Conservation (phyloP, 2,797 vertebrate species). For the Remorina albescens region DNA sequence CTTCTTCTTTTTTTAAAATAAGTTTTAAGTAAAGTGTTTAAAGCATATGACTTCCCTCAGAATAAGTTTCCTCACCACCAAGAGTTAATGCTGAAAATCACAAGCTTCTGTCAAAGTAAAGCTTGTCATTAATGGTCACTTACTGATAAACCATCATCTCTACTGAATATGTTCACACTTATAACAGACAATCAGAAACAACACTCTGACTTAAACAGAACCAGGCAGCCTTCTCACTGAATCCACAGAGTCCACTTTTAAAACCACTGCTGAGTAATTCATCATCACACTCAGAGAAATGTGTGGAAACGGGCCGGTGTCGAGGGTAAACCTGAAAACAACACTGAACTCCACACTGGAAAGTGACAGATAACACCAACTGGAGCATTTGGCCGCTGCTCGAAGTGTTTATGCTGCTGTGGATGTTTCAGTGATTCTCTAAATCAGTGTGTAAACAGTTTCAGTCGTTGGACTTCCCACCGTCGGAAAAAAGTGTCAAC, state of each 20-base stretch:
- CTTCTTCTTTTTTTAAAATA: no score
- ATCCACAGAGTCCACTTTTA: constrained; percentile 59
- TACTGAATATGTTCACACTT: neutral
- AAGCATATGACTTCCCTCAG: neutral
- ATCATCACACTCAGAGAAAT: constrained; percentile 45
- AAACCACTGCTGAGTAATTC: constrained; percentile 74
- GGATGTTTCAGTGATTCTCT: neutral
- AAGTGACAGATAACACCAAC: constrained; percentile 4
- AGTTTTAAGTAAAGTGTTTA: no score
- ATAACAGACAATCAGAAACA: neutral
- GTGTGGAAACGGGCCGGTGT: constrained; percentile 12
- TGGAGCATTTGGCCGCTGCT: constrained; percentile 24
- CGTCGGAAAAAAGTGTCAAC: neutral
- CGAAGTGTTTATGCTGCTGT: neutral
- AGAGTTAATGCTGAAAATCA: no score
- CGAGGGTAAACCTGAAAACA: constrained; percentile 20
- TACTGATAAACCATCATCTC: no score
- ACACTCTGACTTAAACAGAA: constrained; percentile 13
- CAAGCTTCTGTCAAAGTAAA: neutral
- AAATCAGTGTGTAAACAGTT: constrained; percentile 26
- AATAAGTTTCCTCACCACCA: no score
- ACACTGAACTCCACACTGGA: constrained; percentile 3
- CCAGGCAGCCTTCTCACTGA: constrained; percentile 30
- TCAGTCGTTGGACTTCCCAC: neutral
- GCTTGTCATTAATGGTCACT: neutral